Base-by-base conservation (phyloP, 2,113 vertebrate genomes). In the Hydrochoerus hydrochaeris region DNA sequence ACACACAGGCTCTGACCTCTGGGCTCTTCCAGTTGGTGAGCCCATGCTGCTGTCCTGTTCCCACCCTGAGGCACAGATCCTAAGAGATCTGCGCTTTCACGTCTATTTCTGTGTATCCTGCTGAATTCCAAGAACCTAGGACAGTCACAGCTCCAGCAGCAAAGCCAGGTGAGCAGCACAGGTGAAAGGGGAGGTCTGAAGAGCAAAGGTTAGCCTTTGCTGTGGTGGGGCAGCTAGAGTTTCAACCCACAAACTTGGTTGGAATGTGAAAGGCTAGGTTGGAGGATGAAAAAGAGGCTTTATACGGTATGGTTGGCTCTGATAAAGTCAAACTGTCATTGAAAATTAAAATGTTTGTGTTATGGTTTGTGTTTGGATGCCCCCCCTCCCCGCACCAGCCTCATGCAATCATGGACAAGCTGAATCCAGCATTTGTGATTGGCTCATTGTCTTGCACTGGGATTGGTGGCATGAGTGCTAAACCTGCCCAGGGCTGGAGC, bases 241-340 rank as follows among this genome's bases (percentile, higher is more conserved):
- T 89, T 86, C 49, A 46, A 32, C 67, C 95, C 69, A 83, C 71
- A 35, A 38, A 19, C 38, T 69, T 38, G 35, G 63, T 63, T 94
- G 54, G 62, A 90, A 87, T 10, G 19, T 12, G 32, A 85, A 80
- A n/a, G 80, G 9, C 38, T 81, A 54, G 75, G 69, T 22, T 89
- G n/a, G 30, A 67, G 49, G 63, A 54, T 78, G 17, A 78, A 85
- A 83, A 96, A 90, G 96, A 95, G 92, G 90, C 80, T 73, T 22
- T 8, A 22, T 24, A 4, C 24, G 46, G 20, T 17, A 26, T 71
- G 62, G 30, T 16, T 62, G 3, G 0, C 75, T 92, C 58, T 83
- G 63, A 73, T 67, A 83, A 26, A 49, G 71, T 4, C 63, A 65
- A 78, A 86, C 63, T 38, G 32, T 81, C 88, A n/a, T 67, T 46